Base-by-base conservation (phyloP, 2,888 invertebrate species). In the Drosophila recens region DNA sequence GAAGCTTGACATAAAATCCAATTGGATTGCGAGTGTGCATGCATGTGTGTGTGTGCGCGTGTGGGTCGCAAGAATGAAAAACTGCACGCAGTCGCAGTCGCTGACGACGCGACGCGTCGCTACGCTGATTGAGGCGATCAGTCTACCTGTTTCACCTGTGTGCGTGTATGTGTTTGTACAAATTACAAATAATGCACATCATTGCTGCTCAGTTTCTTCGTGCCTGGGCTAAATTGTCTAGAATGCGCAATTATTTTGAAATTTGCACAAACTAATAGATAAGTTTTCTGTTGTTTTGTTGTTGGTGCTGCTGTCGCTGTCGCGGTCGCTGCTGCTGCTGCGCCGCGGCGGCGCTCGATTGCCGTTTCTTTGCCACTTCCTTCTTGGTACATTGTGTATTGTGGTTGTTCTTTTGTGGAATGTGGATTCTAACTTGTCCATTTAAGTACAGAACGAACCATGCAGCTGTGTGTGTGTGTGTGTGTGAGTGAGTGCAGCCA, bases 361-460 rank as follows among this genome's bases (percentile, higher is more conserved):
- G 56, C 64, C 58, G 59, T 67, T 77, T 70, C 77, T 68, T 71
- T 61, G 69, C 70, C 66, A 72, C 67, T 83, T 83, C 79, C 84
- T 83, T 79, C 72, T 86, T 74, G 53, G 66, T 65, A 63, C 20
- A 57, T 46, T 72, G 61, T 71, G 62, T 68, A 59, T 72, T 69
- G 72, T 77, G 65, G 75, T 75, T 59, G 63, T 63, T 67, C 52
- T 69, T 56, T 73, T 80, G 83, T 89, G 89, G 89, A 87, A 87
- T 89, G 86, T 89, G 88, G 89, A 89, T 73, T 85, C 81, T 77
- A 89, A 85, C 80, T 84, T 87, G 79, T 70, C 84, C 82, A 88
- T 84, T 84, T 86, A 85, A 81, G 87, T 83, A 75, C 89, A 78
- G 64, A 73, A 56, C 66, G 65, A 65, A 61, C 65, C 59, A 36